Conservation (phyloP, 64 coral and sea anemone genomes). For the Orbicella faveolata region DNA sequence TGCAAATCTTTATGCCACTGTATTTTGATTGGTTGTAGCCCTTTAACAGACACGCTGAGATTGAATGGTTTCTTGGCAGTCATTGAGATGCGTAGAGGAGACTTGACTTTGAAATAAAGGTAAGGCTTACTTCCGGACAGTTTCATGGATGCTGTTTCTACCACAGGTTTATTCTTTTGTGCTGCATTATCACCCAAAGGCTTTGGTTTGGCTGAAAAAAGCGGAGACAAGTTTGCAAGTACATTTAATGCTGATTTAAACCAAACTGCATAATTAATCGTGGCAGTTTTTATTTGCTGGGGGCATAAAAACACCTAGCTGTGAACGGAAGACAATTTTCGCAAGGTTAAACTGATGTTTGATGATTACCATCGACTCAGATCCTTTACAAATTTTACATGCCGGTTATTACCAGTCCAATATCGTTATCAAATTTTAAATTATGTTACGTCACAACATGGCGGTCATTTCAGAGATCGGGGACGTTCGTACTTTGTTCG, state of each 20-base stretch:
- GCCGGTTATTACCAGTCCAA: background rate
- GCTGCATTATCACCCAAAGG: background rate
- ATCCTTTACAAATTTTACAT: background rate
- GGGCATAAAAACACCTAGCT: no score
- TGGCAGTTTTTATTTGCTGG: no score
- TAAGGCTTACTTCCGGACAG: background rate
- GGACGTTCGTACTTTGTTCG: no score
- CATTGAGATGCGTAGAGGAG: background rate
- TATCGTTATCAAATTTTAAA: background rate
- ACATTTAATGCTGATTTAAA: no score
- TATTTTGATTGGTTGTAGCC: conserved; percentile 33
- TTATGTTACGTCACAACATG: background rate
- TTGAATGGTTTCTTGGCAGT: background rate
- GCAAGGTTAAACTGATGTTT: no score
- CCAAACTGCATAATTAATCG: no score
- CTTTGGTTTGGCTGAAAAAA: background rate
- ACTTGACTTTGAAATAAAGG: conserved; percentile 20
- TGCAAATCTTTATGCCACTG: conserved; percentile 15
- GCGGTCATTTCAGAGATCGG: no score
- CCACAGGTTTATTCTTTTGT: background rate
- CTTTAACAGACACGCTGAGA: background rate
- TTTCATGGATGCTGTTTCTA: background rate
- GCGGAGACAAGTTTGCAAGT: no score
- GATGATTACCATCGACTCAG: no score
- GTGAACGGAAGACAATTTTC: no score